A percentile compares a stretch with the other conserved stretches of the same genome.
These are phyloP conservation scores for Drosophila prostipennis DNA, from an alignment of 2,888 invertebrate genomes.

Conservation along the genomic window DNA sequence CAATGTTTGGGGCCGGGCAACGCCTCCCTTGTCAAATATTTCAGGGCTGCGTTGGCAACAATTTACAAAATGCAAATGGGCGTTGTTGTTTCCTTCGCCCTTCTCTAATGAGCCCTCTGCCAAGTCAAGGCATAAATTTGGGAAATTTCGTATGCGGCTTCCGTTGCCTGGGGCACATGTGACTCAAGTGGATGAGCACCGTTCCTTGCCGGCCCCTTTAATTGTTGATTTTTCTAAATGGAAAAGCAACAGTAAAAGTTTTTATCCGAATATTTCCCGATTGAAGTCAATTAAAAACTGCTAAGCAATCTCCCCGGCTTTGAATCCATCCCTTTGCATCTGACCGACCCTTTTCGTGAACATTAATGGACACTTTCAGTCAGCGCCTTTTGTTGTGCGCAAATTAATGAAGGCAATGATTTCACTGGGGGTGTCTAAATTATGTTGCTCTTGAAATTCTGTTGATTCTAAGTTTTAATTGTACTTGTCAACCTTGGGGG, in stretches of 20 bases:
- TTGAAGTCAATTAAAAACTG: slow-evolving; percentile 34
- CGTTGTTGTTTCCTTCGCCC: slow-evolving; percentile 16
- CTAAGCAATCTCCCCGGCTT: neutral
- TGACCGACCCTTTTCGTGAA: slow-evolving; percentile 22
- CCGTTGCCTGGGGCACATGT: slow-evolving; percentile 42
- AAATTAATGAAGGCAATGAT: slow-evolving; percentile 74
- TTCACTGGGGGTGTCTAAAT: slow-evolving; percentile 15
- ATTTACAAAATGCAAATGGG: slow-evolving; percentile 71
- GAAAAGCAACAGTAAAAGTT: slow-evolving; percentile 39
- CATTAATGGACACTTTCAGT: slow-evolving; percentile 1
- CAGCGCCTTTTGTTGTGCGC: slow-evolving; percentile 42
- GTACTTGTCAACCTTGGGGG: slow-evolving; percentile 33
- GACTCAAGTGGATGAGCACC: slow-evolving; percentile 14
- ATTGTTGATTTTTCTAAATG: slow-evolving; percentile 41
- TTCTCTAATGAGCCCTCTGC: slow-evolving; percentile 57
- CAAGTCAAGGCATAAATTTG: slow-evolving; percentile 57
- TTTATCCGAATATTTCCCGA: neutral
- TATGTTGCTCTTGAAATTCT: slow-evolving; percentile 14
- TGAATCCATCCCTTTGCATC: neutral
- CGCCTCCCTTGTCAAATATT: slow-evolving; percentile 63
- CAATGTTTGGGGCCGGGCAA: slow-evolving; percentile 19
- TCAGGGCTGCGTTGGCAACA: slow-evolving; percentile 56
- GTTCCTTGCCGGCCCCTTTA: neutral
- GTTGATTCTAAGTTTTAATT: slow-evolving; percentile 60
- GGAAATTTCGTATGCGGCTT: slow-evolving; percentile 40